phyloP scores from a whole-genome alignment of 2,797 vertebrate species.

The Echeneis naucrates region DNA sequence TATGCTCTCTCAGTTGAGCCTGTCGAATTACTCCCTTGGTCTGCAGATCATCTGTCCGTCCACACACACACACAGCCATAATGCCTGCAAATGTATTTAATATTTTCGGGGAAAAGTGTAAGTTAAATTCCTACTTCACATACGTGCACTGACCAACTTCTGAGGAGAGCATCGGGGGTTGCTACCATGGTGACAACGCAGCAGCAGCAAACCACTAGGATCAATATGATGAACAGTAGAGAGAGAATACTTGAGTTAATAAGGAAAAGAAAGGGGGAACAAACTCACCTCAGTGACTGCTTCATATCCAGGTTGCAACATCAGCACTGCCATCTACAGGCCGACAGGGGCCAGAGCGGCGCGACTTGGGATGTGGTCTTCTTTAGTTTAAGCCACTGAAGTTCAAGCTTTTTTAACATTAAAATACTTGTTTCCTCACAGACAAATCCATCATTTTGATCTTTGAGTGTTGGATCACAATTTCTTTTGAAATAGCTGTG shows the following conservation, averaged over 20 bases:
- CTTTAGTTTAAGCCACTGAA: background rate
- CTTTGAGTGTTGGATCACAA: background rate
- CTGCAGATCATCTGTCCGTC: conserved; percentile 35
- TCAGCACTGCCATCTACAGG: conserved; percentile 68
- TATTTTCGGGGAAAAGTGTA: conserved; percentile 35
- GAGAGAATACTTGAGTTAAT: conserved; percentile 20
- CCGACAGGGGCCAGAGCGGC: conserved; percentile 12
- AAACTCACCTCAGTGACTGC: conserved; percentile 12
- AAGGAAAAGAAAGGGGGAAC: conserved; percentile 11
- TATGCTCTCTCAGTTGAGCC: conserved; percentile 54
- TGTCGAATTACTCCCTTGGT: conserved; percentile 52
- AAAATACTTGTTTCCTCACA: no score
- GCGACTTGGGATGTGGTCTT: background rate
- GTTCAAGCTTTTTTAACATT: no score
- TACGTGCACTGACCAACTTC: conserved; percentile 4
- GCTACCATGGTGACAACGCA: conserved; percentile 36
- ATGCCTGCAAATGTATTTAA: conserved; percentile 29
- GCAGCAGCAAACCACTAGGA: conserved; percentile 19
- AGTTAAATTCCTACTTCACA: conserved; percentile 38
- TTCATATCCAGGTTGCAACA: conserved; percentile 3
- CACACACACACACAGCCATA: background rate
- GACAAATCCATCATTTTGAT: background rate
- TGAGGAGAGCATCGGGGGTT: conserved; percentile 17
- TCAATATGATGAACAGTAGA: conserved; percentile 26
- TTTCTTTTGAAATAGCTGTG: background rate